Evolutionary conservation across 2,888 invertebrate species (phyloP).

Genomic region (Anthophora plumipes): DNA sequence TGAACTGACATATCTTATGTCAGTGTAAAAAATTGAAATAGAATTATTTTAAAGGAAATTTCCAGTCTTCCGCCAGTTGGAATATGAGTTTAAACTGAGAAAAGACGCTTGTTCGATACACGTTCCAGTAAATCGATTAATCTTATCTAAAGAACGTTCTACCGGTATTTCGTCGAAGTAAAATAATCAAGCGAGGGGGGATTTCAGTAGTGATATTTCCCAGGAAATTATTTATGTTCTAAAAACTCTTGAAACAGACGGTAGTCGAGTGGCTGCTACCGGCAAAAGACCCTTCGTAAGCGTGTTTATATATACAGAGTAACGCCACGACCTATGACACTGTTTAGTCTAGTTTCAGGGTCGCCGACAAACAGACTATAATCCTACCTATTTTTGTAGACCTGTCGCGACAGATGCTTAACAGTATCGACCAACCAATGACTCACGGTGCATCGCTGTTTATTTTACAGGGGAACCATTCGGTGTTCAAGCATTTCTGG

Average conservation of each 20-base stretch:
- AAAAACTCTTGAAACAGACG: conserved; percentile 61
- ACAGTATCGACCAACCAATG: conserved; percentile 36
- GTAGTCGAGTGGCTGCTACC: conserved; percentile 58
- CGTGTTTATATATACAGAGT: conserved; percentile 61
- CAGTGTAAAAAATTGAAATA: no score
- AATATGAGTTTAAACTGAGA: no score
- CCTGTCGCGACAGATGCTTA: conserved; percentile 40
- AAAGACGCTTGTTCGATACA: no score
- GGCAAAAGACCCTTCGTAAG: conserved; percentile 56
- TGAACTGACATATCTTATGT: no score
- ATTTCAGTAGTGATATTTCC: conserved; percentile 24
- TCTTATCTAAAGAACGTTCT: conserved; percentile 5
- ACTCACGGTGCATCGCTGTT: conserved; percentile 44
- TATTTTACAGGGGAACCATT: conserved; percentile 6
- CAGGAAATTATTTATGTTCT: conserved; percentile 61
- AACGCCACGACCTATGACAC: conserved; percentile 64
- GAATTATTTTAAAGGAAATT: no score
- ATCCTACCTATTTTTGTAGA: conserved; percentile 54
- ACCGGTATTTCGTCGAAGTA: conserved; percentile 4
- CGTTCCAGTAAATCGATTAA: background rate
- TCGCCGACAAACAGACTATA: conserved; percentile 54
- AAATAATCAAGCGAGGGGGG: conserved; percentile 42
- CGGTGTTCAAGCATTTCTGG: conserved; percentile 28
- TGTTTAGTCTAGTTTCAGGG: conserved; percentile 68
- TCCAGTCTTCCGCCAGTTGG: no score